phyloP scores from a whole-genome alignment of 1,140 invertebrate species.

The Panulirus ornatus region DNA sequence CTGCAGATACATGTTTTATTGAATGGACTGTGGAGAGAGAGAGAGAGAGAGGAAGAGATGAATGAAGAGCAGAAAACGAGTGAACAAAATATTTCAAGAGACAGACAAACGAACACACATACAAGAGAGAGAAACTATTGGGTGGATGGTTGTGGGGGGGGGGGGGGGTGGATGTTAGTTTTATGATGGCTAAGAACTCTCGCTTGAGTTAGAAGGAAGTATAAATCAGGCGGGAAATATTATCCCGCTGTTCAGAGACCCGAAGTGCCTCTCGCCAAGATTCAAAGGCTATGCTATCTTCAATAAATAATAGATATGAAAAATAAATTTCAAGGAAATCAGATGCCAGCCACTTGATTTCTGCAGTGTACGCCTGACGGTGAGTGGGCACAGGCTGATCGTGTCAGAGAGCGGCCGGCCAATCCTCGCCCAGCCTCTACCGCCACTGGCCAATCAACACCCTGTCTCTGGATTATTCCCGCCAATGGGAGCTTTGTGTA shows the following conservation, averaged over 20 bases:
- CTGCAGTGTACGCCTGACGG: not conserved
- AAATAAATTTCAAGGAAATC: slow-evolving; percentile 51
- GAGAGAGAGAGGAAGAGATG: not conserved
- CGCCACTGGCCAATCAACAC: slow-evolving; percentile 33
- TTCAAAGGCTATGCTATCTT: slow-evolving; percentile 35
- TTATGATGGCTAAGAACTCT: too few species aligned
- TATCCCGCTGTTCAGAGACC: slow-evolving; percentile 11
- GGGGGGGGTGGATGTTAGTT: not conserved
- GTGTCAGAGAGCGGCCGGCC: not conserved
- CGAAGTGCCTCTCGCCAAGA: slow-evolving; percentile 27
- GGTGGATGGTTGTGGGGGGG: not conserved
- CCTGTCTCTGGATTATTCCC: slow-evolving; percentile 37
- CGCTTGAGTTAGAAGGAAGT: too few species aligned
- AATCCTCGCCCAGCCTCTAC: slow-evolving; percentile 1
- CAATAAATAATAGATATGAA: slow-evolving; percentile 64
- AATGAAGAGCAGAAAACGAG: not conserved
- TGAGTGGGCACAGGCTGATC: slow-evolving; percentile 14
- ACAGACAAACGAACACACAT: not conserved
- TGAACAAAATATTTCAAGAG: too few species aligned
- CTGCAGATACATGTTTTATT: too few species aligned
- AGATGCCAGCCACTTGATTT: slow-evolving; percentile 65
- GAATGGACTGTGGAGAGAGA: too few species aligned
- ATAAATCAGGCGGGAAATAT: slow-evolving; percentile 26
- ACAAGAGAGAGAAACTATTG: not conserved
- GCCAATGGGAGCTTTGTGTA: slow-evolving; percentile 46